phyloP scores from a whole-genome alignment of 2,797 vertebrate species.

The Mycteria americana region DNA sequence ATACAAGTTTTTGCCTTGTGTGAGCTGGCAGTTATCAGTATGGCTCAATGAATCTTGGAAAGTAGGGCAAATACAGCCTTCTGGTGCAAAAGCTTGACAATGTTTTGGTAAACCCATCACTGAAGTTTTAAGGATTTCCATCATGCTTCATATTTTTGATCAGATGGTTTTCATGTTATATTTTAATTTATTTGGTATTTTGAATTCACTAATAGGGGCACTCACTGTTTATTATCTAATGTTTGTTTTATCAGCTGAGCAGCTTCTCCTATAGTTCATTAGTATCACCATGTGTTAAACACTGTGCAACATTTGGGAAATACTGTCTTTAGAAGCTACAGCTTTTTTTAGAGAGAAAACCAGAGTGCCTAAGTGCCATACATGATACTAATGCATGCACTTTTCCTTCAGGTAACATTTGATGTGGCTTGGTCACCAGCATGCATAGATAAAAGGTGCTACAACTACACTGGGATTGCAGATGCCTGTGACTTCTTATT shows the following conservation, averaged over 20 bases:
- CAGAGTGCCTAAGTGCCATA: not conserved
- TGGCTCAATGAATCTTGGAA: not conserved
- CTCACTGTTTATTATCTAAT: not conserved
- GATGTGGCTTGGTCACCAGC: conserved; percentile 93
- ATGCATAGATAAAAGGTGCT: conserved; percentile 88
- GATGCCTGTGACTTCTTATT: conserved; percentile 92
- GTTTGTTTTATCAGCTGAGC: not conserved
- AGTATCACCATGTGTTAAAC: not conserved
- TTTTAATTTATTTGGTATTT: not conserved
- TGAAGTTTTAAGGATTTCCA: not conserved
- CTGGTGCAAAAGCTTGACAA: not conserved
- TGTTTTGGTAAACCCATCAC: not conserved
- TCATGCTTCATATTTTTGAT: not conserved
- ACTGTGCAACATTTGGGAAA: not conserved
- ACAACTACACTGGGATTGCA: conserved; percentile 89
- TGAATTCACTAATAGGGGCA: not conserved
- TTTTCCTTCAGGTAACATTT: conserved; percentile 87
- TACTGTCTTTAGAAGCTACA: not conserved
- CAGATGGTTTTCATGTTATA: not conserved
- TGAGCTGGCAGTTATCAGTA: not conserved
- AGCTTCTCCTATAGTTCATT: not conserved
- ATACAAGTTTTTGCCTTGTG: not conserved
- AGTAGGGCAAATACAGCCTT: not conserved
- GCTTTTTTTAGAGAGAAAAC: not conserved
- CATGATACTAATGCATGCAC: not conserved